phyloP scores from a whole-genome alignment of 2,888 invertebrate genomes.

The Ommatoiulus sabulosus region DNA sequence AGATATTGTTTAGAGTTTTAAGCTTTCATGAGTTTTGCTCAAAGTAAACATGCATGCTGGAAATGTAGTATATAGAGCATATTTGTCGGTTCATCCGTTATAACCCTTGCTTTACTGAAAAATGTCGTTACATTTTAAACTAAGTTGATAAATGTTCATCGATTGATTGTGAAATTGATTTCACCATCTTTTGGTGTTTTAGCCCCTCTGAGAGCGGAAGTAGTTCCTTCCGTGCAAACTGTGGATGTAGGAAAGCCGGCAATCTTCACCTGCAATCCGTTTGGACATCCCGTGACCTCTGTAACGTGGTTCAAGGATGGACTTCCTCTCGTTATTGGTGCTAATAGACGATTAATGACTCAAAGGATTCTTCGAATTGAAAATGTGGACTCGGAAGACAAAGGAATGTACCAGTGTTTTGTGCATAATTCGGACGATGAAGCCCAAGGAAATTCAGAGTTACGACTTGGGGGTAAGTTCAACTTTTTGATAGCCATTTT shows the following conservation, averaged over 20 bases:
- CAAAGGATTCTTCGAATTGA: constrained; percentile 63
- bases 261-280: constrained; percentile 66
- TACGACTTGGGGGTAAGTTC: constrained; percentile 67
- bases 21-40: too few species aligned
- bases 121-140: too few species aligned
- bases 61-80: too few species aligned
- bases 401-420: constrained; percentile 68
- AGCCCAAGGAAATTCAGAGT: constrained; percentile 66
- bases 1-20: too few species aligned
- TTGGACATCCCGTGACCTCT: constrained; percentile 66
- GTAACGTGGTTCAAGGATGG: constrained; percentile 67
- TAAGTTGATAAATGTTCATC: too few species aligned
- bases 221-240: constrained; percentile 58
- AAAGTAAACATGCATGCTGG: too few species aligned
- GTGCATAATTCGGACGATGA: constrained; percentile 64
- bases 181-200: constrained; percentile 30
- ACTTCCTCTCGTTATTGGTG: constrained; percentile 62
- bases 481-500: background rate
- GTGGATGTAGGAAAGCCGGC: constrained; percentile 67
- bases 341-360: constrained; percentile 60
- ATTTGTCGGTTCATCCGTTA: too few species aligned
- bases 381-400: constrained; percentile 65
- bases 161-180: too few species aligned
- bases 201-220: constrained; percentile 57
- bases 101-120: too few species aligned